Evolutionary conservation across 2,888 invertebrate species (phyloP).

Genomic region (Drosophila fungiperda): DNA sequence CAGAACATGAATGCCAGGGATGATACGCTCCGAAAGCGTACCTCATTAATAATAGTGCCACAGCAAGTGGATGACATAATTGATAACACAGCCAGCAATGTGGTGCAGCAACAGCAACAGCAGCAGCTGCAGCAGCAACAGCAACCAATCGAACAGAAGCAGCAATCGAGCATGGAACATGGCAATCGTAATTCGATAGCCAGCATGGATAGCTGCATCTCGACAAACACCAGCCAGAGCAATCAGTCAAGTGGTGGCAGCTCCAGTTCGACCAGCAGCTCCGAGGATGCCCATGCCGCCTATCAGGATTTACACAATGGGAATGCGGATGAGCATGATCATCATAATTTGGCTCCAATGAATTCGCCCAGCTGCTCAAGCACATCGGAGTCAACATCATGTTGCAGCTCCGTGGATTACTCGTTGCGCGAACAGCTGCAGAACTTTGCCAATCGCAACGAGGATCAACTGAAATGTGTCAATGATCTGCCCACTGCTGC

Average conservation of each 20-base stretch:
- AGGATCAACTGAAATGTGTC: slow-evolving; percentile 45
- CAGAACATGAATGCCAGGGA: slow-evolving; percentile 85
- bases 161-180: slow-evolving; percentile 52
- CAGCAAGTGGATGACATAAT: slow-evolving; percentile 66
- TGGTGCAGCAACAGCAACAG: slow-evolving; percentile 18
- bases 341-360: slow-evolving; percentile 38
- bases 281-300: slow-evolving; percentile 75
- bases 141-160: slow-evolving; percentile 37
- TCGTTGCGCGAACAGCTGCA: slow-evolving; percentile 84
- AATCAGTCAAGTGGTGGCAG: slow-evolving; percentile 64
- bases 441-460: slow-evolving; percentile 81
- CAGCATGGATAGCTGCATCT: slow-evolving; percentile 84
- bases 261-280: slow-evolving; percentile 42
- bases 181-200: slow-evolving; percentile 83
- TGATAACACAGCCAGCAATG: slow-evolving; percentile 8
- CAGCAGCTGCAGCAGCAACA: slow-evolving; percentile 9
- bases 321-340: slow-evolving; percentile 62
- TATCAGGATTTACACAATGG: slow-evolving; percentile 84
- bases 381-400: slow-evolving; percentile 74
- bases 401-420: slow-evolving; percentile 83
- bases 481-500: slow-evolving; percentile 38
- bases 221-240: slow-evolving; percentile 75
- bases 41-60: slow-evolving; percentile 84
- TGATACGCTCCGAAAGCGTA: slow-evolving; percentile 83
- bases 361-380: slow-evolving; percentile 50